Evolutionary conservation across 2,113 vertebrate genomes (phyloP).

Genomic region (Bungarus multicinctus): DNA sequence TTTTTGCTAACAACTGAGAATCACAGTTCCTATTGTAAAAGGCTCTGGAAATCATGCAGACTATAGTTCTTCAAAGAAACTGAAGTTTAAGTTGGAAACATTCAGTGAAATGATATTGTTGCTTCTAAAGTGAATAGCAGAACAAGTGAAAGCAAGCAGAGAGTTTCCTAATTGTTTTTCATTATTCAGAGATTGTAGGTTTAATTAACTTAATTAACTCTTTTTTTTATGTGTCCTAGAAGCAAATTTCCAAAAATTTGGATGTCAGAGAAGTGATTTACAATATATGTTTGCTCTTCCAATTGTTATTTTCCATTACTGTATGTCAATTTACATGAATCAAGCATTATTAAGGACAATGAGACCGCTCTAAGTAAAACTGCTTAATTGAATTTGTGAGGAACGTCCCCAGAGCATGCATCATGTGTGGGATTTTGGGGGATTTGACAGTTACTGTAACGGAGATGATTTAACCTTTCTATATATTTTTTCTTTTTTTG

Average conservation of each 20-base stretch:
- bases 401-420: neutral
- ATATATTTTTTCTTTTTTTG: neutral
- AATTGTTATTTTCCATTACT: neutral
- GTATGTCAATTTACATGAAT: neutral
- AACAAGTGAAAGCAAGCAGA: neutral
- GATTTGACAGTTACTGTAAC: neutral
- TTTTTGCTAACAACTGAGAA: neutral
- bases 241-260: neutral
- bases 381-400: neutral
- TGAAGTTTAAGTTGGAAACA: neutral
- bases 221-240: neutral
- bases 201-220: neutral
- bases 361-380: neutral
- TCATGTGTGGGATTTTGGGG: neutral
- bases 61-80: neutral
- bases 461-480: neutral
- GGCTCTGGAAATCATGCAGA: neutral
- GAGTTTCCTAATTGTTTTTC: neutral
- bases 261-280: neutral
- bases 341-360: neutral
- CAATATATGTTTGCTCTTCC: neutral
- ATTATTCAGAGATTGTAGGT: neutral
- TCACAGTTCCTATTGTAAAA: neutral
- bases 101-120: neutral
- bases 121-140: neutral